Evolutionary conservation across 2,797 vertebrate genomes (phyloP).

Genomic region (Eulemur coronatus): DNA sequence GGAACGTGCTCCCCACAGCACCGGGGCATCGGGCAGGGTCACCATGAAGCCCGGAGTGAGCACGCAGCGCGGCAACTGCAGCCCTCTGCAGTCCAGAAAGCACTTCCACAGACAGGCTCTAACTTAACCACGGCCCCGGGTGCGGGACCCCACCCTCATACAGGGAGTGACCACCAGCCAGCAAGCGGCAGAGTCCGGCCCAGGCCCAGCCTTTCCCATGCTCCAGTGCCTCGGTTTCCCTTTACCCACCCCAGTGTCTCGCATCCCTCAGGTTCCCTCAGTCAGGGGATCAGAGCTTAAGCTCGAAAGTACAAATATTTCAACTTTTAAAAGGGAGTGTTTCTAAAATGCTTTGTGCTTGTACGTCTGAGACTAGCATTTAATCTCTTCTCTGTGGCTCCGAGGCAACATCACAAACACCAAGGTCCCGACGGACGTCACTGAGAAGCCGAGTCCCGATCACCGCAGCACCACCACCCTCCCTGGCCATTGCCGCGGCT

Average conservation of each 20-base stretch:
- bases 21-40: too few species aligned
- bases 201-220: rapidly evolving
- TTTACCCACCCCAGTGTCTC: rapidly evolving
- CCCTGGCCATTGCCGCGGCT: rapidly evolving
- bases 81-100: neutral
- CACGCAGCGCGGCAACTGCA: neutral
- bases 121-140: too few species aligned
- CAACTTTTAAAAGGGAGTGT: neutral
- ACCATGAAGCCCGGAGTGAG: neutral
- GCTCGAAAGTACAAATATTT: neutral
- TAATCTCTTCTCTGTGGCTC: rapidly evolving
- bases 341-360: neutral
- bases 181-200: rapidly evolving
- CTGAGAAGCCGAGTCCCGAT: too few species aligned
- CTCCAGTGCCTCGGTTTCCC: rapidly evolving
- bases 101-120: too few species aligned
- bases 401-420: neutral
- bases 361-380: neutral
- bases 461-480: rapidly evolving
- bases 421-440: neutral
- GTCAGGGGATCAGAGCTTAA: too few species aligned
- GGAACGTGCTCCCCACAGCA: rapidly evolving
- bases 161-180: neutral
- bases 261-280: neutral
- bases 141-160: neutral